Evolutionary conservation across 2,888 invertebrate genomes (phyloP).

Genomic region (Hedya salicella): DNA sequence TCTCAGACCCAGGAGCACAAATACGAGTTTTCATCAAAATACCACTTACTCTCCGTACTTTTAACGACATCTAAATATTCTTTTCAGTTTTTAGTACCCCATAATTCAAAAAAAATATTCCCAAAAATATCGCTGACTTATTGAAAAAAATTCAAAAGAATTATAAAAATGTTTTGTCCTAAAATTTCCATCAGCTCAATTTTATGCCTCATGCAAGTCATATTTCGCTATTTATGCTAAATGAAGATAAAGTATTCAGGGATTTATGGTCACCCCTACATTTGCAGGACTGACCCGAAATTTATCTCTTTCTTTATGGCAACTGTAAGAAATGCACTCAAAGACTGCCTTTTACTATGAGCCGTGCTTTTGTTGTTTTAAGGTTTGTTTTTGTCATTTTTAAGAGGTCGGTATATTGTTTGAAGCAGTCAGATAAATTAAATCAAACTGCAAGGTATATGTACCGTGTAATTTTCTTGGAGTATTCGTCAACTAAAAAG

Average conservation of each 20-base stretch:
- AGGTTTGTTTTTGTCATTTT: conserved; percentile 14
- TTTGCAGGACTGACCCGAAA: conserved; percentile 39
- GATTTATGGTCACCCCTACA: conserved; percentile 39
- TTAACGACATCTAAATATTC: not conserved
- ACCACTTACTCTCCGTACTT: not conserved
- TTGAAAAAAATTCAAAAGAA: conserved; percentile 27
- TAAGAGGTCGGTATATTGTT: not conserved
- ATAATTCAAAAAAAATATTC: conserved; percentile 8
- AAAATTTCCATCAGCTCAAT: conserved; percentile 31
- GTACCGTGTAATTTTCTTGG: conserved; percentile 25
- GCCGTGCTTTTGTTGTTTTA: not conserved
- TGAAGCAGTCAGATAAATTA: conserved; percentile 26
- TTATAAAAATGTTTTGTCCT: conserved; percentile 10
- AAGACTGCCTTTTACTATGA: not conserved
- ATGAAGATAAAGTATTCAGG: conserved; percentile 34
- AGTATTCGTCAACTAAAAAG: conserved; percentile 5
- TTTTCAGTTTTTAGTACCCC: not conserved
- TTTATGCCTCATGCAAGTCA: conserved; percentile 36
- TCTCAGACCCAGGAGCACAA: too few relatives aligned
- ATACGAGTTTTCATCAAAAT: not conserved
- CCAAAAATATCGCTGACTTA: not conserved
- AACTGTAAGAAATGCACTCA: conserved; percentile 30
- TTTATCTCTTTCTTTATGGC: conserved; percentile 39
- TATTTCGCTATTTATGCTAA: conserved; percentile 41
- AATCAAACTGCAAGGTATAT: conserved; percentile 35